Base-by-base conservation (phyloP, 2,888 invertebrate species). In the Euclidia mi region DNA sequence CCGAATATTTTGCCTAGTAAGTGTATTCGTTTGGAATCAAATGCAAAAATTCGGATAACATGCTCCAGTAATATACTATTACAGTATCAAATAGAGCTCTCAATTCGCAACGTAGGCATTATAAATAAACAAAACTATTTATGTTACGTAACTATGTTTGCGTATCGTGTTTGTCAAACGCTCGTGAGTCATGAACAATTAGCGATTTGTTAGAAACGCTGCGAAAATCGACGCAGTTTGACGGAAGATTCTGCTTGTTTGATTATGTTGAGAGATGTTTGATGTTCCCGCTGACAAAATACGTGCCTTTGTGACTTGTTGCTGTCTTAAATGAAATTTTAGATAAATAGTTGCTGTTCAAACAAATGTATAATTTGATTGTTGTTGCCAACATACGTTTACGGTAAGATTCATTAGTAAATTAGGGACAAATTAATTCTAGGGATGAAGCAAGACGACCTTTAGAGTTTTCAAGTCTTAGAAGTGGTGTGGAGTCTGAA, bases 41-140 rank as follows among this genome's bases (percentile, higher is more conserved):
- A 14, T 14, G 4, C 9, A 6, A 14, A 34, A 34, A 6, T 14
- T 34, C 9, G 41, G 15, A 50, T 32, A 29, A 7, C 9, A 17
- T 25, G 7, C 2, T 3, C n/a, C 25, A 14, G 28, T 34, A 28
- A 28, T 14, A 7, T 32, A 11, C 29, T 37, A 37, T 43, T 6
- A 41, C 18, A 43, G 28, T 37, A 15, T 48, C 28, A 15, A 4
- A 2, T 9, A 42, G 15, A 15, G 42, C 42, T 14, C 42, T 29
- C 42, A 25, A 45, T 45, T 37, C 32, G 32, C 37, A 48, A 50
- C 37, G 55, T 38, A 46, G 43, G 48, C 52, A 50, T 55, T 62
- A 55, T 50, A 15, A 29, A 66, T 56, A 71, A 65, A 73, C 66
- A 73, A 52, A 73, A 62, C 66, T 66, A 70, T 66, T 56, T 65